Evolutionary conservation across 2,888 invertebrate species (phyloP).

Genomic region (Cryptus viduatorius): DNA sequence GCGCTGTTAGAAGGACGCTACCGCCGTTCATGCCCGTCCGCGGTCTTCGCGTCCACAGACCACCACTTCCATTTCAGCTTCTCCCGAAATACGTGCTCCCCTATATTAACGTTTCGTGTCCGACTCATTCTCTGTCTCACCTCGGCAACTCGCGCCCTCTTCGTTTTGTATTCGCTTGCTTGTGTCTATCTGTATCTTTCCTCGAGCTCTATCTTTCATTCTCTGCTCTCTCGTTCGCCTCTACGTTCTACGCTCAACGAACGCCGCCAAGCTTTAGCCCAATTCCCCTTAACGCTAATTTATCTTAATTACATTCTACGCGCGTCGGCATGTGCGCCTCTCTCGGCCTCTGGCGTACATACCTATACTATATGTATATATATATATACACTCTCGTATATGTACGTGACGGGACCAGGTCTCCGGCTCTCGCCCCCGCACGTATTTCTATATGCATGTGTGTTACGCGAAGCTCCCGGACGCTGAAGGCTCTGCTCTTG

Average conservation of each 20-base stretch:
- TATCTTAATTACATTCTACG: conserved; percentile 84
- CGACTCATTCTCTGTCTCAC: conserved; percentile 60
- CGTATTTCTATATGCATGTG: conserved; percentile 14
- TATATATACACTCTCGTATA: conserved; percentile 5
- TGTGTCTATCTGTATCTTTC: conserved; percentile 23
- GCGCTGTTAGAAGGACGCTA: neutral
- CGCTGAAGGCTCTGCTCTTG: conserved; percentile 15
- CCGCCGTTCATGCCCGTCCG: conserved; percentile 23
- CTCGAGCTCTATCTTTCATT: conserved; percentile 59
- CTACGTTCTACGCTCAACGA: conserved; percentile 65
- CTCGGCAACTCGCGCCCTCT: conserved; percentile 58
- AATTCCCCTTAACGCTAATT: conserved; percentile 84
- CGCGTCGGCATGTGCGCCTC: conserved; percentile 79
- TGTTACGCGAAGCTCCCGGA: conserved; percentile 36
- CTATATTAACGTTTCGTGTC: conserved; percentile 55
- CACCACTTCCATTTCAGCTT: conserved; percentile 51
- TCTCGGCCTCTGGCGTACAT: conserved; percentile 64
- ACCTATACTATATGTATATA: conserved; percentile 12
- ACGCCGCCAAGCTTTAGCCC: conserved; percentile 79
- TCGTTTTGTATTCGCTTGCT: conserved; percentile 46
- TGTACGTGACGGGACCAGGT: conserved; percentile 59
- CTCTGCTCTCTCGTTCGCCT: conserved; percentile 36
- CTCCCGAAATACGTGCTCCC: conserved; percentile 52
- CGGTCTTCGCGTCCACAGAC: conserved; percentile 55
- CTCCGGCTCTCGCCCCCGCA: conserved; percentile 38